Percentiles rank a stretch among this genome's conserved stretches.
These are phyloP conservation scores for Clunio marinus DNA, from an alignment of 2,888 invertebrate species.

Conservation along the genomic window DNA sequence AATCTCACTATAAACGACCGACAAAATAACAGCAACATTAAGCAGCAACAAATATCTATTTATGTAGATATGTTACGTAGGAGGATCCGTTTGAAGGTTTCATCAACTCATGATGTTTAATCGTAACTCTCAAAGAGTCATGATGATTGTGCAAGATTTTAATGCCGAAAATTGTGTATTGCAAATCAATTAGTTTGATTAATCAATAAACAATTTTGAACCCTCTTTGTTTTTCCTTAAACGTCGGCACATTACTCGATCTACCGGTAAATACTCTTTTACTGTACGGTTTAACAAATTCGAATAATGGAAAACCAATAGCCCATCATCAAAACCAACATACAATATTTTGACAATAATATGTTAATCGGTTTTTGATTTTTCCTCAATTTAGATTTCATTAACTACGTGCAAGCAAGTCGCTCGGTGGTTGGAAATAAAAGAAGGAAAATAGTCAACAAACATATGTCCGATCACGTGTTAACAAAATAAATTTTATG, in stretches of 20 bases:
- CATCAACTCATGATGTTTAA: neutral
- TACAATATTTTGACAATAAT: slow-evolving; percentile 38
- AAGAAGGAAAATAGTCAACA: slow-evolving; percentile 28
- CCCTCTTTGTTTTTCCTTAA: slow-evolving; percentile 11
- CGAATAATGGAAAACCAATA: slow-evolving; percentile 34
- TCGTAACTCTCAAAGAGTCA: slow-evolving; percentile 24
- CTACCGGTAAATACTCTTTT: slow-evolving; percentile 3
- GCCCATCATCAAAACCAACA: slow-evolving; percentile 35
- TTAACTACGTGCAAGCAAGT: too few species aligned
- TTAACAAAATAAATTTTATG: slow-evolving; percentile 30
- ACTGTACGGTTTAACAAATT: neutral
- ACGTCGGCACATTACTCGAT: slow-evolving; percentile 11
- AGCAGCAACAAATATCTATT: neutral
- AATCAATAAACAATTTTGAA: slow-evolving; percentile 36
- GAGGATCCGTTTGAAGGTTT: neutral
- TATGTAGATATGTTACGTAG: neutral
- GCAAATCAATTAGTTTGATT: slow-evolving; percentile 39
- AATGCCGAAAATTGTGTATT: slow-evolving; percentile 20
- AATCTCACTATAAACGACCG: neutral
- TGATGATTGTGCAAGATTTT: slow-evolving; percentile 30
- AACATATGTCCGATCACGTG: slow-evolving; percentile 39
- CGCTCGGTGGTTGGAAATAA: neutral
- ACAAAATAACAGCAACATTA: neutral
- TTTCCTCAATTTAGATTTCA: slow-evolving; percentile 38
- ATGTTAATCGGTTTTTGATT: slow-evolving; percentile 39